Conservation (phyloP, 92 coral and sea anemone genomes). For the Montipora capitata region DNA sequence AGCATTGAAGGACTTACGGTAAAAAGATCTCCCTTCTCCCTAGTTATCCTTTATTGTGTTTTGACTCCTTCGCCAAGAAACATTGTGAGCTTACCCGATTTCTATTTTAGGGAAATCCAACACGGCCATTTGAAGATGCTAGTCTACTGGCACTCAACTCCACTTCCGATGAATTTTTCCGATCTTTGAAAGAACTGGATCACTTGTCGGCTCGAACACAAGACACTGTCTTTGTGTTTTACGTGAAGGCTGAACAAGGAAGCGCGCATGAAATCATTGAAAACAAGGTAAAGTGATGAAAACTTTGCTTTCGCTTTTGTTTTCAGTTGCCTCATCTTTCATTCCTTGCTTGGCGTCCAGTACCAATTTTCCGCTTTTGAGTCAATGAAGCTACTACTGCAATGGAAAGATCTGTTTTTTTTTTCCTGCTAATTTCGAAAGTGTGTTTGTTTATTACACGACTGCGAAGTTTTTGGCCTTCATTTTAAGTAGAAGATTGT, state of each 20-base stretch:
- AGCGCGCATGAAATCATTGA: constrained; percentile 88
- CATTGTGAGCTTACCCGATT: not conserved
- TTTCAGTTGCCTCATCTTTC: not conserved
- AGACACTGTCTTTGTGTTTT: constrained; percentile 94
- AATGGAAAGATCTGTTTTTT: no score
- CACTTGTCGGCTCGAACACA: constrained; percentile 90
- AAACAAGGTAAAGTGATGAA: constrained; percentile 49
- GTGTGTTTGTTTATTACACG: no score
- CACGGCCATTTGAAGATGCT: constrained; percentile 83
- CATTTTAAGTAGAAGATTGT: no score
- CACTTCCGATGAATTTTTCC: constrained; percentile 74
- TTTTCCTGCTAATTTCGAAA: no score
- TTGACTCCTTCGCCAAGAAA: not conserved
- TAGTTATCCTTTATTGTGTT: not conserved
- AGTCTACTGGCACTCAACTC: constrained; percentile 84
- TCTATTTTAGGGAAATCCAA: constrained; percentile 78
- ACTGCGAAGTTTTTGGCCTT: no score
- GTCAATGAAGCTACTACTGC: no score
- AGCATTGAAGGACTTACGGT: constrained; percentile 89
- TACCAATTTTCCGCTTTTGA: no score
- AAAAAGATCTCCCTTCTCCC: not conserved
- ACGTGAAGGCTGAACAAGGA: constrained; percentile 92
- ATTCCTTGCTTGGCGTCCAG: not conserved
- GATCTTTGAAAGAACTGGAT: constrained; percentile 88
- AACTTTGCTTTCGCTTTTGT: not conserved